Base-by-base conservation (phyloP, 2,113 vertebrate species). In the Sprattus sprattus region DNA sequence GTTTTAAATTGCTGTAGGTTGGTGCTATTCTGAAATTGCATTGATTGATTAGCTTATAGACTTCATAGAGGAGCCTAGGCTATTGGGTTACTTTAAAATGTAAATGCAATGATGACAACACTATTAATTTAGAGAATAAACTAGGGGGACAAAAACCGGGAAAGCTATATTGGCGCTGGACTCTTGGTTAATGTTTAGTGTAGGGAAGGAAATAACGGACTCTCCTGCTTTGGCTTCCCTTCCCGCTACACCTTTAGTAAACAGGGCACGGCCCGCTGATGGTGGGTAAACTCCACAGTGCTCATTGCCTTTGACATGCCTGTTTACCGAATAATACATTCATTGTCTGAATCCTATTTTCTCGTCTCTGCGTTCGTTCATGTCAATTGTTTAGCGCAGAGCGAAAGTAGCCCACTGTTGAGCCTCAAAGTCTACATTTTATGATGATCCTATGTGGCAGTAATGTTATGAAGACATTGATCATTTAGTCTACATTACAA, bases 141-240 rank as follows among this genome's bases (percentile, higher is more conserved):
- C 71, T 28, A 78, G 18, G 54, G 52, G 18, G 54, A 39, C 71
- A 5, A 39, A 16, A 16, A 15, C 32, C 13, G 71, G 4, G 71
- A 16, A 39, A 78, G 28, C 71, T 39, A 11, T 32, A 39, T 78
- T 44, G 11, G 71, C 71, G 71, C 71, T 39, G 39, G 71, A 78
- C 71, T 78, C 28, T 78, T 78, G 81, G 90, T 92, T 92, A 92
- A 93, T 94, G 93, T 93, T 92, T 93, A 92, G 91, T 90, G 89
- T 89, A 87, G 87, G 85, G 87, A 83, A 91, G 92, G 91, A 94
- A 93, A 93, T 94, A 95, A 94, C 94, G 92, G 94, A 92, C 90
- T 88, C 86, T 45, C 75, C 82, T 67, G 78, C 86, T 4, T 47
- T 57, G 84, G 57, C 88, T 88, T 64, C 81, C 83, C 86, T 81